phyloP scores from a whole-genome alignment of 2,113 vertebrate genomes.

The Diglossa brunneiventris region DNA sequence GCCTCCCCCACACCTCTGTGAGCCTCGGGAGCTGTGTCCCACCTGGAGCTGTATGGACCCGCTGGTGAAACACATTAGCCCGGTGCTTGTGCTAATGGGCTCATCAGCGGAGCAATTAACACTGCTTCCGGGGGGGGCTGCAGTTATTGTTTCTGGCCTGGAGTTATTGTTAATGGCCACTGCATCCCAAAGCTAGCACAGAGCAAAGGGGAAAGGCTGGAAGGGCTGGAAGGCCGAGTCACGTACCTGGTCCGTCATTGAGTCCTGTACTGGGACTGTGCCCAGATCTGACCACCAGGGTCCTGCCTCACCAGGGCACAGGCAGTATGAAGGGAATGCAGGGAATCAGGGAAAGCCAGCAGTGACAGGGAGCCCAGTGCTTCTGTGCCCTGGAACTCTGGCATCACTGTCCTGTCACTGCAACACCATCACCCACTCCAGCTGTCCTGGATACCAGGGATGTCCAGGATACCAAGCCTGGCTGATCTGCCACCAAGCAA shows the following conservation, averaged over 20 bases:
- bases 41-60: not conserved
- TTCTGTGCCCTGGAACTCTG: not conserved
- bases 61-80: not conserved
- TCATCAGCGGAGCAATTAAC: not conserved
- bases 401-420: not conserved
- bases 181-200: not conserved
- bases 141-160: not conserved
- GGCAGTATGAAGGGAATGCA: not conserved
- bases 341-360: not conserved
- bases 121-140: not conserved
- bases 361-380: accelerated
- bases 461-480: not conserved
- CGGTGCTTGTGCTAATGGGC: not conserved
- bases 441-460: not conserved
- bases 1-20: not conserved
- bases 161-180: not conserved
- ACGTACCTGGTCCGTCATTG: not conserved
- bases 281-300: not conserved
- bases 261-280: not conserved
- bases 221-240: not conserved
- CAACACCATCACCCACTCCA: not conserved
- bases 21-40: not conserved
- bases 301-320: not conserved
- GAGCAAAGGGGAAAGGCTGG: not conserved
- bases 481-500: accelerated